A percentile compares a stretch with the other conserved stretches of the same genome.
phyloP scores from a whole-genome alignment of 2,113 vertebrate species.

The Himantopus leucocephalus region DNA sequence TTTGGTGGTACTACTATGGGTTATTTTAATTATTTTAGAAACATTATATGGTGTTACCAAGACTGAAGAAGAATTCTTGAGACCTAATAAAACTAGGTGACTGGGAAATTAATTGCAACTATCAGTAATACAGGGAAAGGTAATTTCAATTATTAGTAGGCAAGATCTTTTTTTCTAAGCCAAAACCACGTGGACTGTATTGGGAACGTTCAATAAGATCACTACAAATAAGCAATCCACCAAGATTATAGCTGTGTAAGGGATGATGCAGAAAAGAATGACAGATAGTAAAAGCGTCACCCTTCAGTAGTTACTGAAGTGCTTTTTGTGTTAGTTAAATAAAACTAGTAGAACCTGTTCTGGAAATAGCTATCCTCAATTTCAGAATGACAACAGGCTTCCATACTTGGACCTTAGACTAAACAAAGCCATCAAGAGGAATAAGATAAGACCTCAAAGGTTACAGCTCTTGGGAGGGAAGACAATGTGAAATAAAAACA shows the following conservation, averaged over 20 bases:
- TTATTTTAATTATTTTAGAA: not conserved
- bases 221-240: not conserved
- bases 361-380: not conserved
- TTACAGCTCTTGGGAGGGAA: not conserved
- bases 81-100: not conserved
- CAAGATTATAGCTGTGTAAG: not conserved
- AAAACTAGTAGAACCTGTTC: slow-evolving; percentile 22
- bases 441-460: not conserved
- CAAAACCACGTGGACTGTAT: not conserved
- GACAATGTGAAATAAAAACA: not conserved
- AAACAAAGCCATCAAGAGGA: slow-evolving; percentile 25
- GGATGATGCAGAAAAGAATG: not conserved
- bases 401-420: not conserved
- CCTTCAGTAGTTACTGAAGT: not conserved
- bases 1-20: not conserved
- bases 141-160: not conserved
- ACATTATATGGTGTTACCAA: not conserved
- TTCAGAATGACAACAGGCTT: slow-evolving; percentile 17
- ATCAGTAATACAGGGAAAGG: not conserved
- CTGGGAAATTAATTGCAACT: not conserved
- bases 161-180: not conserved
- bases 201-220: not conserved
- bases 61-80: not conserved
- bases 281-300: not conserved
- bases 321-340: not conserved